Evolutionary conservation across 2,888 invertebrate genomes (phyloP).

Genomic region (Tenthredo distinguenda): DNA sequence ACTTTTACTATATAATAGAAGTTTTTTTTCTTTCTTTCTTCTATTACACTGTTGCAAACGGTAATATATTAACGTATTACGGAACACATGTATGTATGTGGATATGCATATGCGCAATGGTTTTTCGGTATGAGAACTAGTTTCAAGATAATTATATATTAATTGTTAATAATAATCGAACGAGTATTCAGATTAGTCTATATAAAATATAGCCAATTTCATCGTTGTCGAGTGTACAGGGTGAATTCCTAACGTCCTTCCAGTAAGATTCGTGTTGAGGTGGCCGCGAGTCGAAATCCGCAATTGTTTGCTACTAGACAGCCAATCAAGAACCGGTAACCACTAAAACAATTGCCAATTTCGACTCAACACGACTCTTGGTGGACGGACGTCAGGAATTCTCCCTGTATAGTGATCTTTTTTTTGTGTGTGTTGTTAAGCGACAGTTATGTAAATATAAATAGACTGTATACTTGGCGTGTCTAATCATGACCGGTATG

Average conservation of each 20-base stretch:
- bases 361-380: too few species aligned
- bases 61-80: conserved; percentile 8
- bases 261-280: background rate
- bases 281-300: too few species aligned
- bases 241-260: too few species aligned
- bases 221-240: background rate
- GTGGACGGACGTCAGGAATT: too few species aligned
- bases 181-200: conserved; percentile 19
- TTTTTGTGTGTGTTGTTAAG: background rate
- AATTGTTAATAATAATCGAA: conserved; percentile 25
- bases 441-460: conserved; percentile 23
- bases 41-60: background rate
- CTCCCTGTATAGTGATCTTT: background rate
- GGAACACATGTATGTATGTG: background rate
- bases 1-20: background rate
- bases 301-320: too few species aligned
- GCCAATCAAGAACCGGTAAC: too few species aligned
- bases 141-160: background rate
- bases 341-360: too few species aligned
- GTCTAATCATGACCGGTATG: too few species aligned
- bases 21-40: background rate
- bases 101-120: background rate
- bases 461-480: background rate
- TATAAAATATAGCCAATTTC: background rate
- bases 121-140: background rate